Evolutionary conservation across 2,113 vertebrate genomes (phyloP), one percentile per base, ranked within the genome.

Genomic region (Malurus elegans): DNA sequence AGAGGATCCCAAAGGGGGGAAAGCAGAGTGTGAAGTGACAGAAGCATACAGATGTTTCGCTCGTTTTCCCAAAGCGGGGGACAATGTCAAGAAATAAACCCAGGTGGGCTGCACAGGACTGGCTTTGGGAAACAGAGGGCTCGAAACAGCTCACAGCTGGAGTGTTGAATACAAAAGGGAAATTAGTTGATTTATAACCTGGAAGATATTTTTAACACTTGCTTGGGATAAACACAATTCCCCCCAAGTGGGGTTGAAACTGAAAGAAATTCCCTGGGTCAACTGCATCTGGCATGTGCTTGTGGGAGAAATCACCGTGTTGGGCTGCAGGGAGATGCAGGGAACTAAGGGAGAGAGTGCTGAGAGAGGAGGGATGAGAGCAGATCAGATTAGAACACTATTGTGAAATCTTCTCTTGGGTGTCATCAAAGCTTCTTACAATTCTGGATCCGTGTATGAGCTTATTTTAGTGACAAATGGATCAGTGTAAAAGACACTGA

Each of bases 381-480:
- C 2, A 10, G 51, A 40, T 2, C 6, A 44, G 7, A 56, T 2
- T 1, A 79, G 65, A 72, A 31, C 12, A 31, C 8, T 29, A 13
- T 5, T 73, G 21, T 40, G 40, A 69, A 90, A 50, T 61, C 24
- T 65, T 80, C 36, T 71, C 40, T 44, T 47, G 40, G 7, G 48
- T 83, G 28, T 69, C 53, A 23, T 67, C 36, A 82, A 56, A 78
- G 5, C 21, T 72, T 86, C 20, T 31, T 57, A 36, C 14, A 53
- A 25, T 76, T 64, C 58, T 67, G 21, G 7, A 79, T 51, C 40
- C 69, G 12, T 0, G 0, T 72, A 31, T 2, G 2, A 66, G 18
- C 25, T 44, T 56, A 57, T 69, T 79, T 87, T 50, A 85, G 24
- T 54, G 57, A 54, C 2, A 72, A 23, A 14, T 38, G 20, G 72